Base-by-base conservation (phyloP, 2,797 vertebrate genomes). In the Hoplostethus atlanticus region DNA sequence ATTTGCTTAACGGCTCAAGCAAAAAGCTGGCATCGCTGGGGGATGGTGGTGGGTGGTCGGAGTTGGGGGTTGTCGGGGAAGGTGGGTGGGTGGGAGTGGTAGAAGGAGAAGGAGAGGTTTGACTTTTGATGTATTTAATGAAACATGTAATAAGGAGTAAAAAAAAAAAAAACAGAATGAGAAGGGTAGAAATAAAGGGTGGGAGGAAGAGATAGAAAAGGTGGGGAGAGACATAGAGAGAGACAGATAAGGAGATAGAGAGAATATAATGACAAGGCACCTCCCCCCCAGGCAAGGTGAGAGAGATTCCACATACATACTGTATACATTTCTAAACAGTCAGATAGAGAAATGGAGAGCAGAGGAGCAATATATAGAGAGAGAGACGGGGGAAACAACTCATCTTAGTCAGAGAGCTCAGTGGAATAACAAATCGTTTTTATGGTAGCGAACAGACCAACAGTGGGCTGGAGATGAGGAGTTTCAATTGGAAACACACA, bases 1-100 rank as follows among this genome's bases (percentile, higher is more conserved):
- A 21, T 76, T 78, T 73, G 85, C 85, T 87, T 81, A 87, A 79
- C 73, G 10, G 80, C 80, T 86, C 74, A 76, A 73, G 81, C 67
- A 79, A 71, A 84, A 77, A 76, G 73, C 54, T 85, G 75, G 82
- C 82, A 76, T 8, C 44, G 75, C 57, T 58, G 42, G 40, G 46
- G 56, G 56, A 52, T 64, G 75, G 70, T 53, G 60, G 80, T 55
- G 84, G 80, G 68, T 76, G 67, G 70, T 63, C 80, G 63, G 68
- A 21, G 6, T 51, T 21, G 48, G 67, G 80, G 73, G 60, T 78
- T 71, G 76, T 81, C 54, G 42, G 62, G 56, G 53, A 80, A 77
- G 65, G 46, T 48, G 64, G 38, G 6, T 25, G 60, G 63, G 62
- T 6, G n/a, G 42, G 70, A 50, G 67, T 16, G 61, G 31, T 67